Conservation (phyloP, 1,140 invertebrate species). For the Formica exsecta region DNA sequence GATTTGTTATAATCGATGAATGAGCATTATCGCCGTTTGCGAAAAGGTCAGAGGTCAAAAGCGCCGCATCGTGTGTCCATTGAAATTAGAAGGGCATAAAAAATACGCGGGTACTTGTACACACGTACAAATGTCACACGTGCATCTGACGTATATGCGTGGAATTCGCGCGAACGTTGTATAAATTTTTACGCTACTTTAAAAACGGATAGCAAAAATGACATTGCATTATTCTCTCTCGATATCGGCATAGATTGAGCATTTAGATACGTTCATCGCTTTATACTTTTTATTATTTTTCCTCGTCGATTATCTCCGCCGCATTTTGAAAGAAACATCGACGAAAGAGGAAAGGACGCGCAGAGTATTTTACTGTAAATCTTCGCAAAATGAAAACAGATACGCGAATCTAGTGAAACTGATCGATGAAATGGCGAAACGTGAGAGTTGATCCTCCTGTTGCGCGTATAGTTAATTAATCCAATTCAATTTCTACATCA, state of each 20-base stretch:
- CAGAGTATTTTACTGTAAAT: neutral
- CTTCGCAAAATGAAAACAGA: neutral
- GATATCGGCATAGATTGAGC: neutral
- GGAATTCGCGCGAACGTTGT: neutral
- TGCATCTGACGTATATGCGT: constrained; percentile 1
- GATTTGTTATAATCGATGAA: constrained; percentile 61
- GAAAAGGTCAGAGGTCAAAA: constrained; percentile 66
- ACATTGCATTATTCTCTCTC: constrained; percentile 20
- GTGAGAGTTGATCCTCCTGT: neutral
- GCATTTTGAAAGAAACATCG: neutral
- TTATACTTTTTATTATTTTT: neutral
- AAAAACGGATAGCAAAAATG: neutral
- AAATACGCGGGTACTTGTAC: neutral
- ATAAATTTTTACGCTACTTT: constrained; percentile 59
- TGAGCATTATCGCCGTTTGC: constrained; percentile 31
- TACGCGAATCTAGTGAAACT: neutral
- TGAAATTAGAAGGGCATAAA: constrained; percentile 48
- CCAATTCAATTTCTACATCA: neutral
- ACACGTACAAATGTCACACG: neutral
- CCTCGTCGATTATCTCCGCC: neutral
- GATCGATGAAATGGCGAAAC: neutral
- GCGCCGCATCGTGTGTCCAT: neutral
- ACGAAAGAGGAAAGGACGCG: neutral
- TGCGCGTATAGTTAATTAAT: no score
- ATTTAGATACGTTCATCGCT: constrained; percentile 20